Conservation (phyloP, 2,113 vertebrate species). For the Anarhynchus alexandrinus region DNA sequence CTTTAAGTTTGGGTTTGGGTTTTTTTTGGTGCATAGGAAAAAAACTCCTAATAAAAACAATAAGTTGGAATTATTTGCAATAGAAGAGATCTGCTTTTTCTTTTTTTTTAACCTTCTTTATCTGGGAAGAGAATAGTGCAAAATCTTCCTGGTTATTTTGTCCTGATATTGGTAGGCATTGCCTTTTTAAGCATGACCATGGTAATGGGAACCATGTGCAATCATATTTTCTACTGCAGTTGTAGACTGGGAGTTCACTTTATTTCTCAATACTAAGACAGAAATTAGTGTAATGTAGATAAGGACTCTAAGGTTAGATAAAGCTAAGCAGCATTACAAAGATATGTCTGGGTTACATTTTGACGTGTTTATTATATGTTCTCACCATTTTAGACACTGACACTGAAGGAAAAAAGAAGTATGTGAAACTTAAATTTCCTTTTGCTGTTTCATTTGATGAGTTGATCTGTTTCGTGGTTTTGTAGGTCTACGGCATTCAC, state of each 20-base stretch:
- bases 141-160: background rate
- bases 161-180: background rate
- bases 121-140: background rate
- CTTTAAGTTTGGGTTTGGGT: background rate
- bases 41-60: background rate
- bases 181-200: background rate
- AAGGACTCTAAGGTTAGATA: background rate
- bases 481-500: background rate
- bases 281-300: background rate
- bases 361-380: background rate
- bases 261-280: background rate
- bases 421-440: background rate
- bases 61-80: background rate
- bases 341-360: background rate
- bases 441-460: background rate
- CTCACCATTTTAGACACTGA: background rate
- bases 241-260: background rate
- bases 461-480: background rate
- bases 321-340: background rate
- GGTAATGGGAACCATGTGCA: background rate
- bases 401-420: background rate
- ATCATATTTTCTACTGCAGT: background rate
- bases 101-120: background rate
- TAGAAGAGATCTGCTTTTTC: background rate
- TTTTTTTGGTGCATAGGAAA: background rate